phyloP scores from a whole-genome alignment of 2,888 invertebrate species.

The Tenthredo distinguenda region DNA sequence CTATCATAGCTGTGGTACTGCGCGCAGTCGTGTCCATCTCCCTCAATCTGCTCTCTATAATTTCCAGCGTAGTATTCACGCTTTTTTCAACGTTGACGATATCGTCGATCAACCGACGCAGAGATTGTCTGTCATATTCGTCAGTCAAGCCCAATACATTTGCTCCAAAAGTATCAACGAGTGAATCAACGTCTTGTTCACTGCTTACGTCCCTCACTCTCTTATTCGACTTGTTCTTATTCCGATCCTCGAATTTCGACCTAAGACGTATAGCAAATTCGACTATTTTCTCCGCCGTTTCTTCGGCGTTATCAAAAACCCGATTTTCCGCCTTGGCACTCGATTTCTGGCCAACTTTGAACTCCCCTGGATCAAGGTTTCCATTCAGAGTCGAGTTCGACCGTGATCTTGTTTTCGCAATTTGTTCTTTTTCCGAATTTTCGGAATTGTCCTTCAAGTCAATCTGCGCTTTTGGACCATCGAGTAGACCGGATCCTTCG shows the following conservation, averaged over 20 bases:
- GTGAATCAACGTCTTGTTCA: slow-evolving; percentile 26
- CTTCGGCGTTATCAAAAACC: slow-evolving; percentile 35
- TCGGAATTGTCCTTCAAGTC: too few relatives aligned
- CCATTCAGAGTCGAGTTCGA: neutral
- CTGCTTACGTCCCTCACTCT: slow-evolving; percentile 37
- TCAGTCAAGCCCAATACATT: slow-evolving; percentile 60
- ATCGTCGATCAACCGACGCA: slow-evolving; percentile 59
- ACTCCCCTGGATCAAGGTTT: neutral
- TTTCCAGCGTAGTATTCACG: slow-evolving; percentile 64
- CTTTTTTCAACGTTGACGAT: slow-evolving; percentile 62
- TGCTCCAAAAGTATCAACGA: slow-evolving; percentile 59
- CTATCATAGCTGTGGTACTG: neutral
- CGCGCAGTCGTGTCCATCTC: slow-evolving; percentile 6
- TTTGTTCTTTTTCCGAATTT: neutral
- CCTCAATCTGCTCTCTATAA: slow-evolving; percentile 60
- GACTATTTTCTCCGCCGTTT: slow-evolving; percentile 60
- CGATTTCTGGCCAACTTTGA: neutral
- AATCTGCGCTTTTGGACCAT: too few relatives aligned
- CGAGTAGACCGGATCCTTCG: neutral
- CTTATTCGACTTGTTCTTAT: neutral
- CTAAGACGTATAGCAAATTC: slow-evolving; percentile 58
- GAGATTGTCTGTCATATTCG: slow-evolving; percentile 60
- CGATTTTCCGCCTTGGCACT: neutral
- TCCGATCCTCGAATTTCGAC: slow-evolving; percentile 20
- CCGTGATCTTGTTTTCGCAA: neutral